These are phyloP conservation scores for Tachysurus fulvidraco DNA, from an alignment of 2,113 vertebrate genomes.

Conservation along the genomic window DNA sequence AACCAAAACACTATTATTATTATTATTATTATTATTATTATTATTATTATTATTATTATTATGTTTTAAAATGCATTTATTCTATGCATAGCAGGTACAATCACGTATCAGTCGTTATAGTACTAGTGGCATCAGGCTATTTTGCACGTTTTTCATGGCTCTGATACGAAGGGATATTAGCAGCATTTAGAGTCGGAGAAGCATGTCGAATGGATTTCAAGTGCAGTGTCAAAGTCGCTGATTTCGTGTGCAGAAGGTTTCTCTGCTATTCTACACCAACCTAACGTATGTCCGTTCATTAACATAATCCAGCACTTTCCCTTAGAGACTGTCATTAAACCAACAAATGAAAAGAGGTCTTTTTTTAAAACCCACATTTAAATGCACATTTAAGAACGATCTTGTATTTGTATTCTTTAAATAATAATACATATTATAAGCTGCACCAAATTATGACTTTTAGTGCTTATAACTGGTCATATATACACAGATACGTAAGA, in stretches of 20 bases:
- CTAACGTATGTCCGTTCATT: slow-evolving; percentile 88
- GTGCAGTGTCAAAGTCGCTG: slow-evolving; percentile 81
- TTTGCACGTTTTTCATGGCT: slow-evolving; percentile 14
- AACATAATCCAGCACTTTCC: slow-evolving; percentile 93
- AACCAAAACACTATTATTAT: not conserved
- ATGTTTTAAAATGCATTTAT: not conserved
- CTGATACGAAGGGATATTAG: slow-evolving; percentile 26
- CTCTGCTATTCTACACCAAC: slow-evolving; percentile 77
- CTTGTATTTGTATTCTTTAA: slow-evolving; percentile 56
- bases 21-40: slow-evolving; percentile 1
- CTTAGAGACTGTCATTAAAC: slow-evolving; percentile 95
- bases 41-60: slow-evolving; percentile 18
- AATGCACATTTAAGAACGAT: slow-evolving; percentile 76
- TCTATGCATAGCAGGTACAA: not conserved
- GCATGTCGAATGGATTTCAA: slow-evolving; percentile 80
- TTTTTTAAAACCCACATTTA: slow-evolving; percentile 68
- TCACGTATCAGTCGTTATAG: not conserved
- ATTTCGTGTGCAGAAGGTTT: slow-evolving; percentile 83
- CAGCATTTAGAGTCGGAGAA: slow-evolving; percentile 55
- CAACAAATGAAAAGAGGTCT: slow-evolving; percentile 80
- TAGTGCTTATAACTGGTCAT: not conserved
- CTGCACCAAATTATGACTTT: not conserved
- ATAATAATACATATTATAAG: slow-evolving; percentile 36
- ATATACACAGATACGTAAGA: not conserved
- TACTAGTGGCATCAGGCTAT: not conserved